phyloP scores from a whole-genome alignment of 1,140 invertebrate genomes.

The Oscheius sp. region DNA sequence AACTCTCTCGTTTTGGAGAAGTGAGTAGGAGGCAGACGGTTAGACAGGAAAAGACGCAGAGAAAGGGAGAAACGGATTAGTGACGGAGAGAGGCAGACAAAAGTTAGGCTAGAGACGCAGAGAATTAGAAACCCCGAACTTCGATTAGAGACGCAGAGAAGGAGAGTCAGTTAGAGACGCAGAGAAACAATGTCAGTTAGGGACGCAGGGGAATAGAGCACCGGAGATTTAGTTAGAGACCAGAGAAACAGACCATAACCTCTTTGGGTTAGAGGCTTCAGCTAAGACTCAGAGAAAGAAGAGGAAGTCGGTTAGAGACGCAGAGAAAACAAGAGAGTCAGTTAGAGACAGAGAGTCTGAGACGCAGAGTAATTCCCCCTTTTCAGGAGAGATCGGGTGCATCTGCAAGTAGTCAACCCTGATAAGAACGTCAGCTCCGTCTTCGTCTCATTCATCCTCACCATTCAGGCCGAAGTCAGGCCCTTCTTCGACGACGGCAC shows the following conservation, averaged over 20 bases:
- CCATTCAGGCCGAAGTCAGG: slow-evolving; percentile 45
- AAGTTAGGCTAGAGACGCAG: too few species aligned
- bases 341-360: background rate
- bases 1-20: slow-evolving; percentile 48
- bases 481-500: slow-evolving; percentile 55
- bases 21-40: slow-evolving; percentile 33
- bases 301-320: slow-evolving; percentile 3
- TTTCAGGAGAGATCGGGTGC: slow-evolving; percentile 55
- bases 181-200: background rate
- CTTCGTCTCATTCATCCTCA: slow-evolving; percentile 51
- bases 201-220: background rate
- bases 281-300: slow-evolving; percentile 20
- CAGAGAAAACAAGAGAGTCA: slow-evolving; percentile 9
- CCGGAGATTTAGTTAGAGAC: background rate
- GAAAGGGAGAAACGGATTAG: too few species aligned
- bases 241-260: background rate
- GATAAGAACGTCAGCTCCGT: slow-evolving; percentile 47
- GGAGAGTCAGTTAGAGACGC: background rate
- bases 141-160: too few species aligned
- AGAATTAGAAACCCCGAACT: too few species aligned
- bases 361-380: too few species aligned
- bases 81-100: too few species aligned
- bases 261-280: slow-evolving; percentile 19
- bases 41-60: too few species aligned
- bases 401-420: slow-evolving; percentile 56